These are phyloP conservation scores for Enteromius anoplus DNA, from an alignment of 2,797 vertebrate species.

Conservation along the genomic window DNA sequence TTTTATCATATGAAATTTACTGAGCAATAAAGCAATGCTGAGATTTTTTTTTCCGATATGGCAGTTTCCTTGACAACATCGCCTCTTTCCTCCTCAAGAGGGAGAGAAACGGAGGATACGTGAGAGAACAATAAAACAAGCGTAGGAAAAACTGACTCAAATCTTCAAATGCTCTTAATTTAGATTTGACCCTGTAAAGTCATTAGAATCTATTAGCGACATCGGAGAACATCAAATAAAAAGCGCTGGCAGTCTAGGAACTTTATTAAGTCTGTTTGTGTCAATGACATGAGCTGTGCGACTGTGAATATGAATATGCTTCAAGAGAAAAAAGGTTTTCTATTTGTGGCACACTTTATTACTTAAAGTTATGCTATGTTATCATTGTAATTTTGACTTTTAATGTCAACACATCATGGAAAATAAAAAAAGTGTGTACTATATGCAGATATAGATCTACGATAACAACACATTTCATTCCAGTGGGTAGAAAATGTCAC, in stretches of 20 bases:
- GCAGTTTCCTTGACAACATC: slow-evolving; percentile 60
- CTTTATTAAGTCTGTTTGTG: slow-evolving; percentile 3
- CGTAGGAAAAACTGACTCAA: slow-evolving; percentile 10
- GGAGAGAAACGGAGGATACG: slow-evolving; percentile 3
- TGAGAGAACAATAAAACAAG: slow-evolving; percentile 27
- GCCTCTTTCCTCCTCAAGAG: slow-evolving; percentile 11
- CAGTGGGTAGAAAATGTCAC: not conserved
- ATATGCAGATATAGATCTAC: too few relatives aligned
- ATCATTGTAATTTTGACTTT: not conserved
- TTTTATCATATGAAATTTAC: slow-evolving; percentile 42
- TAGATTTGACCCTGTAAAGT: slow-evolving; percentile 25
- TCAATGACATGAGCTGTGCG: not conserved
- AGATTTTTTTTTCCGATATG: slow-evolving; percentile 43
- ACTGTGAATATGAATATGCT: not conserved
- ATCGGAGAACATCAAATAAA: slow-evolving; percentile 9
- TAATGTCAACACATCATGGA: not conserved
- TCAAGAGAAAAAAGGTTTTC: not conserved
- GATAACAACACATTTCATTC: too few relatives aligned
- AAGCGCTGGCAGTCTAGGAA: not conserved
- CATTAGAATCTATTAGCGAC: slow-evolving; percentile 5
- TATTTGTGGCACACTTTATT: not conserved
- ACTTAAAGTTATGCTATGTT: not conserved
- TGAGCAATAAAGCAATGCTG: slow-evolving; percentile 44
- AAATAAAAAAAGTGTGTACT: too few relatives aligned
- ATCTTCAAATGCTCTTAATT: slow-evolving; percentile 34